These are phyloP conservation scores for Sebastes ruberrimus DNA, from an alignment of 2,797 vertebrate genomes.

Conservation along the genomic window DNA sequence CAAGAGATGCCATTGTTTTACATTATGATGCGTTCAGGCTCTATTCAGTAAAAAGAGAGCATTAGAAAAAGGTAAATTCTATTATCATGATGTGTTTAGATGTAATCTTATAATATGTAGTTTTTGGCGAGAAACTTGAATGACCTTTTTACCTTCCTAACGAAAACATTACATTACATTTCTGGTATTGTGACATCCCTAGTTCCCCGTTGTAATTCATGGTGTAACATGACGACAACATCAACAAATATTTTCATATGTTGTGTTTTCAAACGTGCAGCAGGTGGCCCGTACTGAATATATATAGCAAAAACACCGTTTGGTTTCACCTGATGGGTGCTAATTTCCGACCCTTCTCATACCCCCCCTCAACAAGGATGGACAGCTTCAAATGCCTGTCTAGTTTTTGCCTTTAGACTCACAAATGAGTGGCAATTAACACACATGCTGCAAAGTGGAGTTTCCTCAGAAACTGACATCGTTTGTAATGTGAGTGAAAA, in stretches of 20 bases:
- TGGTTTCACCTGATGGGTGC: background rate
- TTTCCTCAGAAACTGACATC: constrained; percentile 68
- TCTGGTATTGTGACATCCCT: background rate
- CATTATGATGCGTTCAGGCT: no score
- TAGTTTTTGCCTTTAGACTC: constrained; percentile 47
- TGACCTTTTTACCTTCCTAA: background rate
- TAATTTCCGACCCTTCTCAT: background rate
- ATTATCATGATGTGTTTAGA: background rate
- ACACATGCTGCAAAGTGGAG: constrained; percentile 59
- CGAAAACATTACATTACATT: background rate
- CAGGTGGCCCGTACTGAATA: background rate
- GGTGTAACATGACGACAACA: background rate
- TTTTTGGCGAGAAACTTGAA: background rate
- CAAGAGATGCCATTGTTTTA: no score
- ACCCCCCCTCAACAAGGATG: constrained; percentile 5
- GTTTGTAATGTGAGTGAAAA: constrained; percentile 73
- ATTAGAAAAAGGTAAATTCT: no score
- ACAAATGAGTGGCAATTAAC: constrained; percentile 73
- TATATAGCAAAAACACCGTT: background rate
- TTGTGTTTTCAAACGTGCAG: background rate
- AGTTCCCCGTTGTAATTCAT: background rate
- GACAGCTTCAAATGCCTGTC: constrained; percentile 44
- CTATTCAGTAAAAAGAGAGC: no score
- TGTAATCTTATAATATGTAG: background rate
- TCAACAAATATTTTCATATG: background rate